These are phyloP conservation scores for Lasiommata megera DNA, from an alignment of 2,888 invertebrate species.

Conservation along the genomic window DNA sequence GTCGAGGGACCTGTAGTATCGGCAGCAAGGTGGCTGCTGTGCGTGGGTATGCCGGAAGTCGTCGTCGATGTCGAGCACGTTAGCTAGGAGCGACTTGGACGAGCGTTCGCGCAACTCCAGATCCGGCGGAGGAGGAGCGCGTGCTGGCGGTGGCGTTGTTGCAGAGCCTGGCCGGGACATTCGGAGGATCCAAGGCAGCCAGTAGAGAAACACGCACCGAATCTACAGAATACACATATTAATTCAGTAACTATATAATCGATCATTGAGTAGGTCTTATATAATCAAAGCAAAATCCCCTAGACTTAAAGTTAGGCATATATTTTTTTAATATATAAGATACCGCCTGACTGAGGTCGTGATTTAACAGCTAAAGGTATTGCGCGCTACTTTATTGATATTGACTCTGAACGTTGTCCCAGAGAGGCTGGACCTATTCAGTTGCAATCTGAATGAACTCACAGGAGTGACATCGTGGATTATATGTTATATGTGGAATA, in stretches of 20 bases:
- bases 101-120: slow-evolving; percentile 94
- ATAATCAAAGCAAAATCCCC: too few species aligned
- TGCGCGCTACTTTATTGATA: too few species aligned
- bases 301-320: too few species aligned
- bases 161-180: slow-evolving; percentile 90
- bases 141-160: slow-evolving; percentile 83
- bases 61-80: slow-evolving; percentile 98
- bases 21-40: slow-evolving; percentile 87
- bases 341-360: too few species aligned
- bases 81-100: slow-evolving; percentile 96
- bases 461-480: too few species aligned
- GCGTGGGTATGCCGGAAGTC: slow-evolving; percentile 93
- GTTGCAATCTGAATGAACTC: too few species aligned
- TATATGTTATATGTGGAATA: too few species aligned
- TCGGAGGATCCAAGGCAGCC: slow-evolving; percentile 97
- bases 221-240: slow-evolving; percentile 77
- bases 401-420: too few species aligned
- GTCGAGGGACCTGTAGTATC: slow-evolving; percentile 88
- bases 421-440: too few species aligned
- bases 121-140: slow-evolving; percentile 90
- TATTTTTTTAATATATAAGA: too few species aligned
- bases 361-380: too few species aligned
- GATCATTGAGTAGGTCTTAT: too few species aligned
- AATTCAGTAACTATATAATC: not conserved
- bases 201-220: slow-evolving; percentile 95